Percentiles rank a stretch among this genome's conserved stretches.
phyloP scores from a whole-genome alignment of 2,888 invertebrate genomes.

The Nymphalis urticae region DNA sequence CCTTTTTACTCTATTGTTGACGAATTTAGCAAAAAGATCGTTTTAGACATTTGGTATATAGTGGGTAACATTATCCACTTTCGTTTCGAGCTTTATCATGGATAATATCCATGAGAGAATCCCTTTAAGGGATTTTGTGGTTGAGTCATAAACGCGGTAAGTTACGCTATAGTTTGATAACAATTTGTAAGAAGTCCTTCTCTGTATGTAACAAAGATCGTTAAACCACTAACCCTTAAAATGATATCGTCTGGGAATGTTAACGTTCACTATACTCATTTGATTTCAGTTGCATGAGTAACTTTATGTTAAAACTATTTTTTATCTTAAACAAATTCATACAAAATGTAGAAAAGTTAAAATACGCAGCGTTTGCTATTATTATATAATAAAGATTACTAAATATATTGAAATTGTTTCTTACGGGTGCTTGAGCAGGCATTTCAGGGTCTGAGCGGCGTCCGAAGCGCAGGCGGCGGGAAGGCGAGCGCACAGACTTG shows the following conservation, averaged over 20 bases:
- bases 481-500: constrained; percentile 89
- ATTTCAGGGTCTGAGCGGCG: constrained; percentile 86
- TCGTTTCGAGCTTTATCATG: constrained; percentile 45
- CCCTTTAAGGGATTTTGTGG: constrained; percentile 13
- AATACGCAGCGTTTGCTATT: neutral
- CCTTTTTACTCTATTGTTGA: constrained; percentile 39
- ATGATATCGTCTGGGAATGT: too few relatives aligned
- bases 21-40: constrained; percentile 41
- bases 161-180: constrained; percentile 7
- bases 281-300: too few relatives aligned
- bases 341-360: neutral
- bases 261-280: too few relatives aligned
- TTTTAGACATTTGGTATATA: constrained; percentile 37
- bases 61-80: constrained; percentile 48
- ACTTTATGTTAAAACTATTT: too few relatives aligned
- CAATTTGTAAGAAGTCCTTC: neutral
- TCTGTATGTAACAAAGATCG: neutral
- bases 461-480: constrained; percentile 88
- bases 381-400: neutral
- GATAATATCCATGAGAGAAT: constrained; percentile 46
- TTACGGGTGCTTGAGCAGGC: constrained; percentile 76
- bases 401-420: constrained; percentile 10
- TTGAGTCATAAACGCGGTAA: constrained; percentile 2
- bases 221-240: neutral
- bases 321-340: too few relatives aligned